Base-by-base conservation (phyloP, 2,888 invertebrate species). In the Lithophane semibrunnea region DNA sequence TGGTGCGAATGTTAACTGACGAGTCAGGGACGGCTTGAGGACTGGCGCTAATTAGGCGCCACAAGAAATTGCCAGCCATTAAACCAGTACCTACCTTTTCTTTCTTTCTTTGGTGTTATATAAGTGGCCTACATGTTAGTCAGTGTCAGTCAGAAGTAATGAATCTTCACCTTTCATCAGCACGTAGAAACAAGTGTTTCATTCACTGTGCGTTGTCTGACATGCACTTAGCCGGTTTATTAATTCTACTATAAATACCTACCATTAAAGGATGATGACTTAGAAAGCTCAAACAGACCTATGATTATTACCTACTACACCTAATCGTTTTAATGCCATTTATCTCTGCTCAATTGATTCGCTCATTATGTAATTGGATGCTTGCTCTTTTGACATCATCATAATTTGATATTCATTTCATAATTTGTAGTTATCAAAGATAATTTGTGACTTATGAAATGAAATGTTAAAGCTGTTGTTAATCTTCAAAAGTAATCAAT, bases 1-100 rank as follows among this genome's bases (percentile, higher is more conserved):
- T 91, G 93, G 89, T 75, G 89, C 87, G 94, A 93, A 93, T 95
- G 83, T 85, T 89, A 92, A 92, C 89, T 82, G 85, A 61, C 58
- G n/a, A 67, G 47, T 8, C 92, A 90, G 91, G 86, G 86, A 73
- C 83, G 90, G 81, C 86, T 80, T 80, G 0, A 84, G 88, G 80
- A 73, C 49, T 24, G 61, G 10, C 10, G 54, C 42, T 75, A 79
- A 82, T 70, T 69, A 79, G 64, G 85, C 66, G 72, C 69, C 69
- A n/a, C 2, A 21, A 60, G 9, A 54, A 63, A 67, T 68, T 47
- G 47, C 3, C 9, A 44, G 16, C 24, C 0, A 52, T 75, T 52
- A 49, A 24, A 37, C 29, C 13, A 18, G 49, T 49, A 7, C 49
- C 49, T 49, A 49, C 16, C 18, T 49, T 18, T 52, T 49, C 4